These are phyloP conservation scores for honey bee (Apis mellifera) DNA, from an alignment of 1,140 invertebrate species.

Conservation along the genomic window Amel_HAv3.1 CM009941.2:15156001-15156500, in stretches of 20 bases:
- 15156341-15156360: not conserved
- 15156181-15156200: not conserved
- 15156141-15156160: not conserved
- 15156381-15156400: too few relatives aligned
- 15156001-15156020: slow-evolving; percentile 66
- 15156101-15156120: not conserved
- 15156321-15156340: not conserved
- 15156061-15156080: slow-evolving; percentile 54
- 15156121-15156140: not conserved
- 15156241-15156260: not conserved
- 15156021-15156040: slow-evolving; percentile 50
- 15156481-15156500: not conserved
- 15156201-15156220: slow-evolving; percentile 1
- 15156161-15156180: not conserved
- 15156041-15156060: slow-evolving; percentile 68
- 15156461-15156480: not conserved
- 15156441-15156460: not conserved
- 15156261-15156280: slow-evolving; percentile 35
- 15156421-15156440: not conserved
- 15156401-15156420: not conserved
- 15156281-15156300: not conserved
- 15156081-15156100: slow-evolving; percentile 51
- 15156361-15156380: too few relatives aligned
- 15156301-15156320: not conserved
- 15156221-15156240: slow-evolving; percentile 10